A percentile compares a stretch with the other conserved stretches of the same genome.
phyloP scores from a whole-genome alignment of 2,113 vertebrate species.

The Gracilinanus agilis region DNA sequence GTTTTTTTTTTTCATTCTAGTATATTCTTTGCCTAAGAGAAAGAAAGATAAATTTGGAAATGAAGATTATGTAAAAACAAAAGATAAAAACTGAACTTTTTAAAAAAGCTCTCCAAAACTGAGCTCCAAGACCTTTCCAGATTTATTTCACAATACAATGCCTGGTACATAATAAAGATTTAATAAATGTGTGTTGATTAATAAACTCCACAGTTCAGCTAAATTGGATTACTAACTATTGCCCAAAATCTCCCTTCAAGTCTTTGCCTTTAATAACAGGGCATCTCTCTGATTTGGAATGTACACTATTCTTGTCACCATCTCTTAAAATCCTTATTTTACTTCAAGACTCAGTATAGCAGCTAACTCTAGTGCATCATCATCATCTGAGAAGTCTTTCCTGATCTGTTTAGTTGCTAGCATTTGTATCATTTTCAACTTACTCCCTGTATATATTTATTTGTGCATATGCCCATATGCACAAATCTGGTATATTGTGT shows the following conservation, averaged over 20 bases:
- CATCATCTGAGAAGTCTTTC: background rate
- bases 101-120: background rate
- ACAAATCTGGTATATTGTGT: background rate
- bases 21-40: background rate
- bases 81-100: background rate
- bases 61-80: background rate
- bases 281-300: background rate
- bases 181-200: background rate
- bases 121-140: background rate
- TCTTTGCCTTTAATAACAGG: background rate
- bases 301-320: background rate
- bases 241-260: background rate
- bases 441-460: background rate
- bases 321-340: background rate
- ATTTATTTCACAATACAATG: background rate
- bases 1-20: background rate
- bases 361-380: background rate
- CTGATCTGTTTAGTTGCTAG: background rate
- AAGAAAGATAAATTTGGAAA: background rate
- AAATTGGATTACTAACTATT: background rate
- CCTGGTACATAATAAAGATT: background rate
- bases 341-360: background rate
- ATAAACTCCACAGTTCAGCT: background rate
- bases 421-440: background rate
- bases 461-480: background rate